A percentile compares a stretch with the other conserved stretches of the same genome.
phyloP scores from a whole-genome alignment of 2,888 invertebrate species.

The Stomorhina lunata region DNA sequence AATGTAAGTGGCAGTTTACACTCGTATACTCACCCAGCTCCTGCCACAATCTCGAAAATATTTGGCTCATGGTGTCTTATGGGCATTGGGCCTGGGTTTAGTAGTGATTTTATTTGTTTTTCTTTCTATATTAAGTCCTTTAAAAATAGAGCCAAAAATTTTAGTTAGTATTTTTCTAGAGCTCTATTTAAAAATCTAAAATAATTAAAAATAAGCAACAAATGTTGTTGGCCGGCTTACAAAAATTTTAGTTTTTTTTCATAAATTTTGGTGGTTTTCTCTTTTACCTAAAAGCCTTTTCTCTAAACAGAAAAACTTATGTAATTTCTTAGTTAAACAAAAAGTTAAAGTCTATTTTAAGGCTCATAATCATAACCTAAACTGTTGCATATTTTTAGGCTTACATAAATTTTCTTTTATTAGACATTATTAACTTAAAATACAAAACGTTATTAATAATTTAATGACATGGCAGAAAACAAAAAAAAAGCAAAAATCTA shows the following conservation, averaged over 20 bases:
- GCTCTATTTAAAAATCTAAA: conserved; percentile 25
- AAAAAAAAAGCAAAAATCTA: conserved; percentile 6
- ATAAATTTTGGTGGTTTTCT: conserved; percentile 23
- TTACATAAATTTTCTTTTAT: not conserved
- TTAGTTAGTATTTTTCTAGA: conserved; percentile 37
- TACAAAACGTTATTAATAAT: conserved; percentile 4
- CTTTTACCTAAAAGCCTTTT: no score
- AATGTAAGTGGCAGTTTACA: conserved; percentile 55
- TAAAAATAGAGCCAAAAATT: conserved; percentile 50
- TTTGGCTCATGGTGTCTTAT: not conserved
- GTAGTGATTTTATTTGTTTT: conserved; percentile 14
- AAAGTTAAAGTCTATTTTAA: conserved; percentile 29
- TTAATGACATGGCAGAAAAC: not conserved
- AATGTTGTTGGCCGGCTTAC: conserved; percentile 40
- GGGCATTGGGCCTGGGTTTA: not conserved
- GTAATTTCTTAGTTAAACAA: not conserved
- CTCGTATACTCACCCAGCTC: conserved; percentile 7
- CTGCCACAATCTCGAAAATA: no score
- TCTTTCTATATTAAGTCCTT: conserved; percentile 18
- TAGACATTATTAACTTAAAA: not conserved
- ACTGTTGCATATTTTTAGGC: conserved; percentile 5
- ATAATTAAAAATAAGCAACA: conserved; percentile 62
- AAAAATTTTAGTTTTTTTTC: conserved; percentile 4
- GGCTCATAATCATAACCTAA: not conserved
- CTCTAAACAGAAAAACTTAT: conserved; percentile 6